phyloP scores from a whole-genome alignment of 2,797 vertebrate species.

The Helicolenus hilgendorfi region DNA sequence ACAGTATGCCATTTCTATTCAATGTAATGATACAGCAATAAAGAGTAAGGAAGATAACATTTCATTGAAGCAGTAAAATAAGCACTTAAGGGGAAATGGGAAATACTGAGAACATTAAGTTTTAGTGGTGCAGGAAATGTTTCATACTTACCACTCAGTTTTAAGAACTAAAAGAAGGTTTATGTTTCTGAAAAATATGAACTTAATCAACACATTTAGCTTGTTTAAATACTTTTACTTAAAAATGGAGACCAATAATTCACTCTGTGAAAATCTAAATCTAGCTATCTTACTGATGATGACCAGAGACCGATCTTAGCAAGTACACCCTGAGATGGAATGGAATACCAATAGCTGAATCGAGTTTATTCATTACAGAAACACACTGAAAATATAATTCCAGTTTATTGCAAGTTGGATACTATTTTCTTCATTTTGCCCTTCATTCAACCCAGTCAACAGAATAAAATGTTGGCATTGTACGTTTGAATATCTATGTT shows the following conservation, averaged over 20 bases:
- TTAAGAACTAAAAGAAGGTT: background rate
- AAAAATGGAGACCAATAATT: background rate
- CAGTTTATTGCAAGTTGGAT: background rate
- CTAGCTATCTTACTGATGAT: too few relatives aligned
- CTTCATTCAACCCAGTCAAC: background rate
- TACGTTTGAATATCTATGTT: too few relatives aligned
- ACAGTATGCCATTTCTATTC: too few relatives aligned
- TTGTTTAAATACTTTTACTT: background rate
- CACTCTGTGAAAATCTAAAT: too few relatives aligned
- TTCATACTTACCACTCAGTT: background rate
- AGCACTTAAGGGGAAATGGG: background rate
- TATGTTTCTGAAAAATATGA: background rate
- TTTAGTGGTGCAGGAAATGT: background rate
- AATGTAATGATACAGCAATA: background rate
- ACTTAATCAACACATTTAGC: background rate
- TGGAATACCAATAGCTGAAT: too few relatives aligned
- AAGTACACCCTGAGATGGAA: too few relatives aligned
- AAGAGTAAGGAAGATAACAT: background rate
- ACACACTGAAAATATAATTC: too few relatives aligned
- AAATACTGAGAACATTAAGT: background rate
- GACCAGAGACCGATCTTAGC: too few relatives aligned
- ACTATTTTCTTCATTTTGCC: background rate
- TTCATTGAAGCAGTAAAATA: background rate
- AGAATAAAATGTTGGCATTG: background rate
- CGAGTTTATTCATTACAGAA: too few relatives aligned